Base-by-base conservation (phyloP, 2,888 invertebrate species). In the Drosophila suboccidentalis region DNA sequence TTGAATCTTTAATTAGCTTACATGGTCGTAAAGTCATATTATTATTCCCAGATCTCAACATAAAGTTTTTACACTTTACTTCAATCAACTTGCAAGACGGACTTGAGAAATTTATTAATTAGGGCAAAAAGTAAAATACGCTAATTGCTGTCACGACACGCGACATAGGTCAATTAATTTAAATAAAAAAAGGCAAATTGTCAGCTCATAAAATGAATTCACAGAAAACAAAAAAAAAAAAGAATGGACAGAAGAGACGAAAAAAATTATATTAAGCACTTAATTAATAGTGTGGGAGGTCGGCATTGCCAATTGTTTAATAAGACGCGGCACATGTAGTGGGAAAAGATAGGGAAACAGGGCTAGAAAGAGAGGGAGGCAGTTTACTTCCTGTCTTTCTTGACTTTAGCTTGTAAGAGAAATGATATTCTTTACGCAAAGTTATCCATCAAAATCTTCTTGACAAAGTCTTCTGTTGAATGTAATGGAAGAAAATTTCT, bases 161-260 rank as follows among this genome's bases (percentile, higher is more conserved):
- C 83, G 70, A 65, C 66, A 64, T 68, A 71, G 87, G 87, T 90
- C 89, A 87, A 90, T 87, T 90, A 78, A 87, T 87, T 87, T 88
- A 89, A 90, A 87, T 87, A 89, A 78, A 89, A 89, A 87, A 80
- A 69, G 78, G 46, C 80, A 78, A 87, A 64, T 74, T 80, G 82
- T 61, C 63, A 54, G 72, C 29, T 72, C 84, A 62, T 69, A 32
- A 66, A 77, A 69, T 58, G 63, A 66, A 66, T 71, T 58, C 43
- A 54, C 46, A 63, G 47, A 54, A 34, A 51, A 47, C 34, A 58
- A 29, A 53, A 17, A 6, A 53, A 34, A 26, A 39, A 32, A 39
- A 39, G 32, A 32, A 49, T 34, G 19, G 13, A n/a, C 29, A 19
- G 34, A 50, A 34, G 19, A 13, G 19, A 34, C 32, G 9, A 43